Evolutionary conservation across 2,797 vertebrate genomes (phyloP), one percentile per base, ranked within the genome.

Genomic region (Neopelma chrysocephalum): DNA sequence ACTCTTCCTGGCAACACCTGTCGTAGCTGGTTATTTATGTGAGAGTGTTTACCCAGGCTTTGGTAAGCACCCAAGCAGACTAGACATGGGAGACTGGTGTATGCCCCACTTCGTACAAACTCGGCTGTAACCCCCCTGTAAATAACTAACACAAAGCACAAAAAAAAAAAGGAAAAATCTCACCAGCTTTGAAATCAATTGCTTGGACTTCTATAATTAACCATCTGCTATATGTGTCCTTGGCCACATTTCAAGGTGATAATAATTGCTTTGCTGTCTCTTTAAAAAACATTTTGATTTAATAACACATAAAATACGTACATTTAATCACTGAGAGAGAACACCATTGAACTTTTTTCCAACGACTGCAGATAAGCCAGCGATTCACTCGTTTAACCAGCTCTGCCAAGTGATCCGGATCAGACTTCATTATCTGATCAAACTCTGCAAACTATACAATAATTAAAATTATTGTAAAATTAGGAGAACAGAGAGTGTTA

Each of bases 391-490:
- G 98, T 95, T 98, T 98, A 91, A 99, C 98, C 96, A 99, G 97
- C 96, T 99, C 98, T 2, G 99, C 99, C 94, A 99, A 98, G 96
- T 99, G 99, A 68, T 99, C 99, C 0, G 99, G 99, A 96, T 99
- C 99, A 32, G 99, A 99, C 97, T 99, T 99, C 99, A 99, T 99
- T 94, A 99, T 99, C 97, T 99, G 99, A 97, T 99, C 99, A 57
- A 99, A 99, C 97, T 99, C 99, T 85, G 99, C 98, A 97, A 99
- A 99, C 99, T 99, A 97, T 96, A 68, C 45, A 45, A 66, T 70
- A 91, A 47, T 47, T 70, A 89, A 31, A 57, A 82, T 53, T 53
- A 31, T 31, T 53, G 51, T 31, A 53, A 54, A 25, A 60, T 51
- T 31, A 69, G 60, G 34, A 87, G 34, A 64, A 83, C 12, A 87